Conservation (phyloP, 2,113 vertebrate genomes). For the Takifugu bimaculatus region DNA sequence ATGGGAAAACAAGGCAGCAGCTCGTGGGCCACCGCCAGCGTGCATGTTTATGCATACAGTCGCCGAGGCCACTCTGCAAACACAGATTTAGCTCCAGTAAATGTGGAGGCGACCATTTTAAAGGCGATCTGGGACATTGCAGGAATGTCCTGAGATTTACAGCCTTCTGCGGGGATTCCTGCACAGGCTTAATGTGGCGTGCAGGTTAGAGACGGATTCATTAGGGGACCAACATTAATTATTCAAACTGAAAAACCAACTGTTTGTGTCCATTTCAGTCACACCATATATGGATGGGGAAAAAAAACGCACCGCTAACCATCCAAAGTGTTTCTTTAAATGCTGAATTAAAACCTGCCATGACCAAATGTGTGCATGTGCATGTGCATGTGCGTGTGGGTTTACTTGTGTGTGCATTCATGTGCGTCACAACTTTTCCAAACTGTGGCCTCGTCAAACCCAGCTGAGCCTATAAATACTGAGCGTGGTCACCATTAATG, state of each 20-base stretch:
- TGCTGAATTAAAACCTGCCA: not conserved
- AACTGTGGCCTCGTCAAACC: constrained; percentile 39
- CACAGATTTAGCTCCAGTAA: constrained; percentile 46
- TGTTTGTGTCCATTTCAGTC: too few relatives aligned
- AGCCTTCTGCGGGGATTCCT: too few relatives aligned
- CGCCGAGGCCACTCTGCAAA: constrained; percentile 36
- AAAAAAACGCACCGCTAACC: too few relatives aligned
- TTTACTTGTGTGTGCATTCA: constrained; percentile 2
- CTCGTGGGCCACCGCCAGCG: constrained; percentile 10
- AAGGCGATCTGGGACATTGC: too few relatives aligned
- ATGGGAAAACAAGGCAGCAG: not conserved
- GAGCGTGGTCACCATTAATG: constrained; percentile 57
- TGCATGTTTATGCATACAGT: constrained; percentile 26
- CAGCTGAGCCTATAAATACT: constrained; percentile 64
- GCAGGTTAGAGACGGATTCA: too few relatives aligned
- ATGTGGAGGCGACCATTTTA: constrained; percentile 7
- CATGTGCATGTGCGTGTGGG: not conserved
- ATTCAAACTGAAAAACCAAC: too few relatives aligned
- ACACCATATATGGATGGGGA: too few relatives aligned
- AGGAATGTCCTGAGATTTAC: too few relatives aligned
- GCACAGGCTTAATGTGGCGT: too few relatives aligned
- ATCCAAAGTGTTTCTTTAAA: too few relatives aligned
- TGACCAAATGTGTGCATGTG: not conserved
- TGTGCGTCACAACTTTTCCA: constrained; percentile 36
- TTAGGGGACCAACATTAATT: too few relatives aligned